Evolutionary conservation across 2,113 vertebrate species (phyloP).

Genomic region (Sphaerodactylus townsendi): DNA sequence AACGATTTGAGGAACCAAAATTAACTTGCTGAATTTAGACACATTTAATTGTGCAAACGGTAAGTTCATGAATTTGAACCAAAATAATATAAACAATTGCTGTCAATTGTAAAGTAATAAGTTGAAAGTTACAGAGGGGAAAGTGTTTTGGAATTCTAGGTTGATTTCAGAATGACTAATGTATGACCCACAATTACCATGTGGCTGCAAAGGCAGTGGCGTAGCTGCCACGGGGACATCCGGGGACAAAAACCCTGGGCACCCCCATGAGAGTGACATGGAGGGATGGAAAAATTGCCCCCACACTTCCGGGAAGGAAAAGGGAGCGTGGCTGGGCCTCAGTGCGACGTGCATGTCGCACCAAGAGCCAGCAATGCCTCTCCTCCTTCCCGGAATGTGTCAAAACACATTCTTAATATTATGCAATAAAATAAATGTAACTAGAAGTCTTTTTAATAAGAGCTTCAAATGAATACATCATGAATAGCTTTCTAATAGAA

Average conservation of each 20-base stretch:
- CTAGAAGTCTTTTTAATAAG: constrained; percentile 5
- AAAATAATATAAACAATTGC: background rate
- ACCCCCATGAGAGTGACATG: no score
- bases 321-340: no score
- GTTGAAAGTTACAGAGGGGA: background rate
- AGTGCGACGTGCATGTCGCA: background rate
- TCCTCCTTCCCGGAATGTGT: no score
- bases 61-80: background rate
- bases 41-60: background rate
- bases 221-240: no score
- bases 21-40: no score
- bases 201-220: background rate
- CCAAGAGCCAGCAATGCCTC: no score
- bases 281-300: no score
- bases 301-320: no score
- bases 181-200: background rate
- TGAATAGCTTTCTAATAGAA: constrained; percentile 9
- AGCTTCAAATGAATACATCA: background rate
- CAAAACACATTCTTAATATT: constrained; percentile 9
- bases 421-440: background rate
- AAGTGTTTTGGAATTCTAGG: background rate
- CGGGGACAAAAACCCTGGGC: no score
- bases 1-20: no score
- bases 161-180: background rate
- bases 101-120: background rate